Percentiles rank a stretch among this genome's conserved stretches.
Evolutionary conservation across 2,888 invertebrate species (phyloP).

Genomic region (Ormyrus labotus): DNA sequence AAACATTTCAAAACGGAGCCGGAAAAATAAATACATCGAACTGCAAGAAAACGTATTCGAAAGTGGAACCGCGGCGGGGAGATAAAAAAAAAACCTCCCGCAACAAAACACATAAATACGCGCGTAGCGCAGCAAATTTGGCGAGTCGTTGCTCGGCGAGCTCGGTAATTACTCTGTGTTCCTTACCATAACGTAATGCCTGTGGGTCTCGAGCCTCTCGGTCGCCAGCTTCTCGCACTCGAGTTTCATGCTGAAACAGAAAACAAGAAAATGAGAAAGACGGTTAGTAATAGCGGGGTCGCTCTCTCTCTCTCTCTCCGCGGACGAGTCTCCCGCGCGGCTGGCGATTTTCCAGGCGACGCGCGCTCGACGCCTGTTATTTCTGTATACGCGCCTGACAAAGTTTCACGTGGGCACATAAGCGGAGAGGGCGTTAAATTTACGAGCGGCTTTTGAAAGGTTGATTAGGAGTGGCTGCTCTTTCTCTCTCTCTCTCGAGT

Average conservation of each 20-base stretch:
- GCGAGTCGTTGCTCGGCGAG: neutral
- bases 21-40: too few species aligned
- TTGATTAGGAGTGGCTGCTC: too few species aligned
- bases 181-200: constrained; percentile 93
- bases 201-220: constrained; percentile 93
- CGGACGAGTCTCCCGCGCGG: neutral
- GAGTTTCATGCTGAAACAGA: constrained; percentile 83
- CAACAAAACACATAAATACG: too few species aligned
- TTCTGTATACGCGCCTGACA: neutral
- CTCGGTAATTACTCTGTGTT: constrained; percentile 22
- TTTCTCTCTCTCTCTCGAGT: too few species aligned
- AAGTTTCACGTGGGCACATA: constrained; percentile 1
- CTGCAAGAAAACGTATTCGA: too few species aligned
- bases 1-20: too few species aligned
- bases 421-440: too few species aligned
- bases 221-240: constrained; percentile 92
- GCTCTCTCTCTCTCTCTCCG: neutral
- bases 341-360: constrained; percentile 15
- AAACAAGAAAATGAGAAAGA: constrained; percentile 45
- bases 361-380: neutral
- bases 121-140: neutral
- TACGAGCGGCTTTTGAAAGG: too few species aligned
- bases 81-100: neutral
- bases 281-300: constrained; percentile 32
- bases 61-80: too few species aligned